phyloP scores from a whole-genome alignment of 2,888 invertebrate species.

The Polymixis lichenea region DNA sequence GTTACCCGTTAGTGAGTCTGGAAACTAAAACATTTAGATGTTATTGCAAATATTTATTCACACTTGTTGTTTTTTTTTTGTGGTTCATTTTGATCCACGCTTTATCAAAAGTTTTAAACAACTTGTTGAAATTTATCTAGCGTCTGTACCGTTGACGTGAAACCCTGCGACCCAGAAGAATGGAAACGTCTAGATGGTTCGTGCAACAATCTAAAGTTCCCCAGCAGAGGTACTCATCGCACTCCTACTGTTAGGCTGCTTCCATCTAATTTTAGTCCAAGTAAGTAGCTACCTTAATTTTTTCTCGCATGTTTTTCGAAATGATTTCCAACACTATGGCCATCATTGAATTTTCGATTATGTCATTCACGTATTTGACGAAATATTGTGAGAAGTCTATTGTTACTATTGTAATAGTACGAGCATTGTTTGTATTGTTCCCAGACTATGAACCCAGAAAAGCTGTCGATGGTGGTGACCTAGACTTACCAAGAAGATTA shows the following conservation, averaged over 20 bases:
- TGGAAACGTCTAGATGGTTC: slow-evolving; percentile 54
- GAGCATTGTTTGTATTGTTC: neutral
- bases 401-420: neutral
- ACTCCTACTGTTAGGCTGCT: slow-evolving; percentile 47
- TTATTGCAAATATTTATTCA: neutral
- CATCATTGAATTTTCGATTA: neutral
- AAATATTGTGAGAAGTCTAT: neutral
- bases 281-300: slow-evolving; percentile 12
- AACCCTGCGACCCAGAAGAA: slow-evolving; percentile 46
- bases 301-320: neutral
- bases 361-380: neutral
- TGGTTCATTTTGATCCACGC: neutral
- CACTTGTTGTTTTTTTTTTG: neutral
- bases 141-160: slow-evolving; percentile 40
- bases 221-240: slow-evolving; percentile 35
- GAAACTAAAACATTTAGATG: neutral
- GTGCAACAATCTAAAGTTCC: slow-evolving; percentile 51
- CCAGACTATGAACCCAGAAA: slow-evolving; percentile 47
- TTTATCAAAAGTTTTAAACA: neutral
- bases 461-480: slow-evolving; percentile 15
- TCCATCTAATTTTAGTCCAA: slow-evolving; percentile 24
- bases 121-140: slow-evolving; percentile 12
- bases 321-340: neutral
- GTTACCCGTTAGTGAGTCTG: neutral
- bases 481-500: slow-evolving; percentile 29